Evolutionary conservation across 2,888 invertebrate genomes (phyloP).

Genomic region (Machimus rusticus): DNA sequence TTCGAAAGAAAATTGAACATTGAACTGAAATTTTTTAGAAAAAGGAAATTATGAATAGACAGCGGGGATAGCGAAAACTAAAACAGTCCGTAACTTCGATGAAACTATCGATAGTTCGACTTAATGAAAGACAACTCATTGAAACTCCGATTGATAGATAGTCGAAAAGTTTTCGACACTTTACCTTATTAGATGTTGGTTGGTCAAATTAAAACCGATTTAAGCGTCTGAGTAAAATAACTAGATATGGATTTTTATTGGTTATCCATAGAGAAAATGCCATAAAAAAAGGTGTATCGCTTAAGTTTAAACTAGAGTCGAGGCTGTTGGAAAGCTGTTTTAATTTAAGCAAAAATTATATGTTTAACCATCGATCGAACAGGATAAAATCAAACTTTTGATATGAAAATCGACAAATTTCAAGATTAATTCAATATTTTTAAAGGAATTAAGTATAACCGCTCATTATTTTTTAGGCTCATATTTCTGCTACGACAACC

Average conservation of each 20-base stretch:
- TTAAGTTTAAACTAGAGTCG: too few relatives aligned
- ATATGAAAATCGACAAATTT: too few relatives aligned
- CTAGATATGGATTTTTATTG: too few relatives aligned
- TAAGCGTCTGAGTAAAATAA: neutral
- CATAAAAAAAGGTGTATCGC: too few relatives aligned
- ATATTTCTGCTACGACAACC: conserved; percentile 98
- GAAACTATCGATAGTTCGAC: neutral
- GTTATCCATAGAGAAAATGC: too few relatives aligned
- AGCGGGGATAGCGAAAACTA: too few relatives aligned
- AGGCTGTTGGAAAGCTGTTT: neutral
- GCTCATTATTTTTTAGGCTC: conserved; percentile 75
- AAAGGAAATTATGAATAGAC: neutral
- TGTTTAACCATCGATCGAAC: too few relatives aligned
- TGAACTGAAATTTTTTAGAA: neutral
- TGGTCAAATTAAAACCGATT: neutral
- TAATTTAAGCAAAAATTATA: too few relatives aligned
- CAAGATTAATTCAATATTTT: too few relatives aligned
- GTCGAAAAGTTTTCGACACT: neutral
- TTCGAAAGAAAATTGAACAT: neutral
- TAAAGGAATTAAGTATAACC: neutral
- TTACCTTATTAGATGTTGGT: neutral
- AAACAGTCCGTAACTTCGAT: neutral
- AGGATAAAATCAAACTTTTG: too few relatives aligned
- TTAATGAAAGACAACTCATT: neutral
- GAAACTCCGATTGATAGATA: neutral